Evolutionary conservation across 2,113 vertebrate species (phyloP).

Genomic region (human): GRCh38 chr11:127077501-127078000

Average conservation of each 20-base stretch:
- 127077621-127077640: no score
- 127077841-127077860: background rate
- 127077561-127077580: accelerated
- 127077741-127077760: background rate
- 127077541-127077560: background rate
- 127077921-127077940: background rate
- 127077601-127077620: background rate
- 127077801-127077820: background rate
- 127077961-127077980: background rate
- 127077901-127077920: background rate
- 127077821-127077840: background rate
- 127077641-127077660: accelerated
- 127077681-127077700: background rate
- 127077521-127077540: accelerated
- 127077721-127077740: background rate
- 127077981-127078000: background rate
- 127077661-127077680: background rate
- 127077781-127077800: background rate
- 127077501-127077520: background rate
- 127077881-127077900: background rate
- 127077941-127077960: no score
- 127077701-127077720: background rate
- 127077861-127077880: background rate
- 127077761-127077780: background rate
- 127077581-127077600: background rate